Conservation (phyloP, 1,140 invertebrate genomes). For the Proales similis region DNA sequence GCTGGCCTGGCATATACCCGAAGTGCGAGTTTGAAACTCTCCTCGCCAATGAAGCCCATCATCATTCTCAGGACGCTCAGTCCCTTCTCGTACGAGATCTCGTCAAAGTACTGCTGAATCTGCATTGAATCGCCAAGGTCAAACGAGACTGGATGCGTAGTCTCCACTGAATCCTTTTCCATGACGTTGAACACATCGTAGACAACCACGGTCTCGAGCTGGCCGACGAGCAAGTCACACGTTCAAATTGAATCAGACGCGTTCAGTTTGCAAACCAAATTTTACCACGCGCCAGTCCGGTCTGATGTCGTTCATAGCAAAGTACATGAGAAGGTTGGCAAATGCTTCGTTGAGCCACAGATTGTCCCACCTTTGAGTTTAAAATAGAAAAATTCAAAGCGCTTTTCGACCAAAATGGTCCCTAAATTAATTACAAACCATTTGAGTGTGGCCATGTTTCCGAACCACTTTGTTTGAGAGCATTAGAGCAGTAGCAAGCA, state of each 20-base stretch:
- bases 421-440: too few species aligned
- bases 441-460: conserved; percentile 55
- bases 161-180: conserved; percentile 52
- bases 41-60: conserved; percentile 46
- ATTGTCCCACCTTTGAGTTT: conserved; percentile 56
- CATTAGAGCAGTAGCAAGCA: conserved; percentile 28
- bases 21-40: conserved; percentile 45
- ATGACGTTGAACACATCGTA: conserved; percentile 50
- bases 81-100: conserved; percentile 52
- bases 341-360: conserved; percentile 57
- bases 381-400: too few species aligned
- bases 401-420: too few species aligned
- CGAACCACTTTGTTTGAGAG: conserved; percentile 56
- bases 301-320: conserved; percentile 45
- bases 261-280: too few species aligned
- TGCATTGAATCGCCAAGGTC: conserved; percentile 46
- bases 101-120: conserved; percentile 48
- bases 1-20: conserved; percentile 40
- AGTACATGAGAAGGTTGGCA: conserved; percentile 52
- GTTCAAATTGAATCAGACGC: too few species aligned
- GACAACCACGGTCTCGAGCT: conserved; percentile 18
- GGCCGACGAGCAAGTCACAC: too few species aligned
- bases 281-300: conserved; percentile 49
- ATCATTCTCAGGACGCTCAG: conserved; percentile 50
- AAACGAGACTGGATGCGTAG: conserved; percentile 53